phyloP scores from a whole-genome alignment of 2,797 vertebrate species.

The Ceyx erithaca region DNA sequence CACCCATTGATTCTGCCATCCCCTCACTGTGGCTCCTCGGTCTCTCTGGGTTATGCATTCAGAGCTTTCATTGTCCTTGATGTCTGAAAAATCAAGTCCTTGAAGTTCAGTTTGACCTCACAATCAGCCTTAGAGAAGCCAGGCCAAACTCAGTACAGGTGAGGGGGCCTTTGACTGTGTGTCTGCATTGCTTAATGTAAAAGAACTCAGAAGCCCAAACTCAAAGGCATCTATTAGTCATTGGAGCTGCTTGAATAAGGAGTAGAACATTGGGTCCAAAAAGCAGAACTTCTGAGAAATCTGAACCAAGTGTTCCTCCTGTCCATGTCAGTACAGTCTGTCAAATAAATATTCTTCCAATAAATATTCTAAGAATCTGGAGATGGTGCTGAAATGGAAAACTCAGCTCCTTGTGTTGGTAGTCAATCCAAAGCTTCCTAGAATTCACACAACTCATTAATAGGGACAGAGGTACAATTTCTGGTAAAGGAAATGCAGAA shows the following conservation, averaged over 20 bases:
- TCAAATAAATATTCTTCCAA: background rate
- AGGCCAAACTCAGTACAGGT: background rate
- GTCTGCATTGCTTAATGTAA: background rate
- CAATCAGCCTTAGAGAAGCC: background rate
- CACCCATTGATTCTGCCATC: background rate
- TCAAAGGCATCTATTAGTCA: too few species aligned
- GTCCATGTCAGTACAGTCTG: background rate
- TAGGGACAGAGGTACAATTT: background rate
- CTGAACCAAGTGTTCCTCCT: background rate
- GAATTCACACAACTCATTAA: background rate
- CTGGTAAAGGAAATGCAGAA: background rate
- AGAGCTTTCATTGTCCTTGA: background rate
- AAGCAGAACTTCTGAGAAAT: background rate
- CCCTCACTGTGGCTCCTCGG: rapidly evolving
- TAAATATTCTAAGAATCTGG: background rate
- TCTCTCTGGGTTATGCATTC: background rate
- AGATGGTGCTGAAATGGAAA: background rate
- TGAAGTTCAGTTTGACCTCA: background rate
- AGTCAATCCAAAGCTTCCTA: background rate
- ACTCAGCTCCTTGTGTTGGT: background rate
- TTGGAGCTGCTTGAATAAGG: background rate
- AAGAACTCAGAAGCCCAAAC: background rate
- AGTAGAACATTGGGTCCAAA: background rate
- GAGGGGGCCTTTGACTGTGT: background rate
- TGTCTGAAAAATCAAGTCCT: background rate